phyloP scores from a whole-genome alignment of 2,797 vertebrate species.

The Pampus argenteus region DNA sequence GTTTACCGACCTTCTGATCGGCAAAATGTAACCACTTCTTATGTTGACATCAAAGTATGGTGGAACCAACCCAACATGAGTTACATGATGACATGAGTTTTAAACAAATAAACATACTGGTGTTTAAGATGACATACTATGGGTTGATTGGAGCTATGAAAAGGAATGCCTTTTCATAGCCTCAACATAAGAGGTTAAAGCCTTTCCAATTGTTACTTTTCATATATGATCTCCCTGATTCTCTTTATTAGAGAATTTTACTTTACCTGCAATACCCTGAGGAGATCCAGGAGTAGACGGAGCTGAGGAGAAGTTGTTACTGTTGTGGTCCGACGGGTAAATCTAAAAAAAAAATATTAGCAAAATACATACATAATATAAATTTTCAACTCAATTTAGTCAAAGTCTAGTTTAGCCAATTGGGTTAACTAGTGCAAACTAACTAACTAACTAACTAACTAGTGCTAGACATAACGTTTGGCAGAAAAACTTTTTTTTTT shows the following conservation, averaged over 20 bases:
- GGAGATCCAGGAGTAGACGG: slow-evolving; percentile 97
- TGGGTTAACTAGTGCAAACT: too few relatives aligned
- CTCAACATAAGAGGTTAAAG: not conserved
- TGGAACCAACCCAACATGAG: not conserved
- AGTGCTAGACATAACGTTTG: not conserved
- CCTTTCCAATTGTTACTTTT: not conserved
- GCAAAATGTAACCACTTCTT: slow-evolving; percentile 10
- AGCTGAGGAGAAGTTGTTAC: slow-evolving; percentile 96
- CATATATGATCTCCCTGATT: not conserved
- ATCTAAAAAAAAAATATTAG: slow-evolving; percentile 84
- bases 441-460: too few relatives aligned
- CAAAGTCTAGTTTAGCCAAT: not conserved
- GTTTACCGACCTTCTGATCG: slow-evolving; percentile 35
- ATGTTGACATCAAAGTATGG: not conserved
- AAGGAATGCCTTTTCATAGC: not conserved
- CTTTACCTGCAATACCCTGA: slow-evolving; percentile 93
- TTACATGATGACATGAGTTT: not conserved
- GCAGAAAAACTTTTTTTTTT: not conserved
- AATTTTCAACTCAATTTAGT: not conserved
- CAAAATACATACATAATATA: not conserved
- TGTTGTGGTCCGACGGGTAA: slow-evolving; percentile 98
- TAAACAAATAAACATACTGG: not conserved
- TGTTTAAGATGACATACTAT: not conserved
- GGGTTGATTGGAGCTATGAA: not conserved
- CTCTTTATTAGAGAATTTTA: not conserved